Evolutionary conservation across 2,888 invertebrate species (phyloP).

Genomic region (Cacoxenus indagator): DNA sequence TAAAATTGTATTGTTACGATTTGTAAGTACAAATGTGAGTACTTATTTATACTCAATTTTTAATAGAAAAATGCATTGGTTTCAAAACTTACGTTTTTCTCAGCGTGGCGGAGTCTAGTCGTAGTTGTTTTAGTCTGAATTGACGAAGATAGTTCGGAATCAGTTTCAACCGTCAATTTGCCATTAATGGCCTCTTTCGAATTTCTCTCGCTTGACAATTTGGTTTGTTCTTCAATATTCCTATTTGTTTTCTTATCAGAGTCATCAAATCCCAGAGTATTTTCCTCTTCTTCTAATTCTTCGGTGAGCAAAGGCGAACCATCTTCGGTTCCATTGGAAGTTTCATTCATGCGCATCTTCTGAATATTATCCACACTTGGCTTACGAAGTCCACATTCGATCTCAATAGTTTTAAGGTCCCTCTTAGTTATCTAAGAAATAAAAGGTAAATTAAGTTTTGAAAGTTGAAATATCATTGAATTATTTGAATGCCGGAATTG

Average conservation of each 20-base stretch:
- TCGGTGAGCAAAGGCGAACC: background rate
- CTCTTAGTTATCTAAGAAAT: conserved; percentile 23
- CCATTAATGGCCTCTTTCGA: background rate
- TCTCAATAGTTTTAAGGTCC: conserved; percentile 33
- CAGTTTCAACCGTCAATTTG: conserved; percentile 1
- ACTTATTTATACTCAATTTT: no score
- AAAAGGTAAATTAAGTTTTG: background rate
- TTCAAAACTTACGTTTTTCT: no score
- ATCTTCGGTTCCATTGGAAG: background rate
- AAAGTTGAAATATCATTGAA: no score
- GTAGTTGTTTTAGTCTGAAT: background rate
- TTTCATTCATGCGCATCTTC: no score
- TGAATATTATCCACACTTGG: background rate
- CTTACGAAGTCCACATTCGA: conserved; percentile 26
- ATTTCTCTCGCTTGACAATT: background rate
- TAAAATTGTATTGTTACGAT: no score
- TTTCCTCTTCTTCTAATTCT: background rate
- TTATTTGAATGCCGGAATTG: no score
- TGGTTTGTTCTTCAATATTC: background rate
- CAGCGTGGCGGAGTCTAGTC: no score
- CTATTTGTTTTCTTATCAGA: no score
- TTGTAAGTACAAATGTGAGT: no score
- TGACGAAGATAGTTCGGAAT: conserved; percentile 22
- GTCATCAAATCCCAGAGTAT: background rate
- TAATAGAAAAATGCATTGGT: no score